Evolutionary conservation across 2,113 vertebrate genomes (phyloP), one percentile per base, ranked within the genome.

Genomic region (Glaucidium brasilianum): DNA sequence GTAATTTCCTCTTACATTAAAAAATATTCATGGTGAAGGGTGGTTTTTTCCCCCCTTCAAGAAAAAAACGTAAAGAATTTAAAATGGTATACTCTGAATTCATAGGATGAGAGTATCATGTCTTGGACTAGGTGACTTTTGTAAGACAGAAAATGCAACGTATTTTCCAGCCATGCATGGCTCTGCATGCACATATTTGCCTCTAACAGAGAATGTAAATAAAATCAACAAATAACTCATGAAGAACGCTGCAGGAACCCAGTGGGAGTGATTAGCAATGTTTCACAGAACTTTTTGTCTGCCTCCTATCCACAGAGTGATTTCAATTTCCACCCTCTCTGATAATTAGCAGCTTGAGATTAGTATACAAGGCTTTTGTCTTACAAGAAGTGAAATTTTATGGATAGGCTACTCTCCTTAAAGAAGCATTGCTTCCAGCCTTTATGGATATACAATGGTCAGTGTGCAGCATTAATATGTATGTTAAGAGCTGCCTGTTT

Each of bases 11-110:
- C 37, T 58, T 41, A 41, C 7, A 2, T 16, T 59, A 80, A 32
- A 34, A 60, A 63, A 58, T 22, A 69, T 8, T 69, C 35, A 56
- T 7, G 12, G 12, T 9, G 32, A 69, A 9, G 16, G 23, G 1
- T 4, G 5, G 32, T 23, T 5, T 8, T 0, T 13, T 20, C 11
- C 12, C 5, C 2, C 15, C 20, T 27, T 49, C 0, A 1, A 52
- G 25, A 25, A 34, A 76, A 74, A 56, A 22, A 1, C 7, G 7
- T 4, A 4, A 62, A 17, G 3, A n/a, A 27, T 68, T 68, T 76
- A 47, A 78, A 90, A 22, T 1, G 68, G 32, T 2, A 2, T 27
- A 50, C 47, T 22, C 49, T 25, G 58, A 86, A 80, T 22, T 45
- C 14, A 41, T 1, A 69, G 39, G 25, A 6, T 53, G 10, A 73